Percentiles rank a stretch among this genome's conserved stretches.
Conservation (phyloP, 2,113 vertebrate genomes). For the Sigmodon hispidus region DNA sequence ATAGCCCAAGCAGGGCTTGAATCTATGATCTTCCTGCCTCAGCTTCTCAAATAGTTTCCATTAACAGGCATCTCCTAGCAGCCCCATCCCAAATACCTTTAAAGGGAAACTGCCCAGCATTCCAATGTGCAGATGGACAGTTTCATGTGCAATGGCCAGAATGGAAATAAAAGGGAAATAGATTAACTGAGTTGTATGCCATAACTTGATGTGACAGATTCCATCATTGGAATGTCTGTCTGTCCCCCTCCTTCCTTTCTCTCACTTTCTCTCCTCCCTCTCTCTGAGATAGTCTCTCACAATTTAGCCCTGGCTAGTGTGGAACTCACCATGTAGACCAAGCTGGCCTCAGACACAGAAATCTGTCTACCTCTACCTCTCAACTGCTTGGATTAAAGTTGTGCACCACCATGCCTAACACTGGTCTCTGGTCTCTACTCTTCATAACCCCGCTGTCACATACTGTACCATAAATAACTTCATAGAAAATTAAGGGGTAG, state of each 20-base stretch:
- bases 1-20: not conserved
- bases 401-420: not conserved
- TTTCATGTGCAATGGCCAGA: not conserved
- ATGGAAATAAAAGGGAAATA: not conserved
- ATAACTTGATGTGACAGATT: not conserved
- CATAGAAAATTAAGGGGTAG: not conserved
- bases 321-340: not conserved
- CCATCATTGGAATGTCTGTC: not conserved
- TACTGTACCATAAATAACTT: not conserved
- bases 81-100: not conserved
- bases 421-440: not conserved
- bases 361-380: not conserved
- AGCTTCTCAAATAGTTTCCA: not conserved
- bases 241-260: not conserved
- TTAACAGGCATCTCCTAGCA: not conserved
- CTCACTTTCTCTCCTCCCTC: not conserved
- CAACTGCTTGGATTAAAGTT: not conserved
- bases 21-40: not conserved
- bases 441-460: not conserved
- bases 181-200: not conserved
- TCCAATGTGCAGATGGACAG: not conserved
- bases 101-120: not conserved
- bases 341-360: not conserved
- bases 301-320: not conserved
- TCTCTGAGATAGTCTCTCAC: not conserved